phyloP scores from a whole-genome alignment of 2,888 invertebrate genomes.

The Toxonevra muliebris region DNA sequence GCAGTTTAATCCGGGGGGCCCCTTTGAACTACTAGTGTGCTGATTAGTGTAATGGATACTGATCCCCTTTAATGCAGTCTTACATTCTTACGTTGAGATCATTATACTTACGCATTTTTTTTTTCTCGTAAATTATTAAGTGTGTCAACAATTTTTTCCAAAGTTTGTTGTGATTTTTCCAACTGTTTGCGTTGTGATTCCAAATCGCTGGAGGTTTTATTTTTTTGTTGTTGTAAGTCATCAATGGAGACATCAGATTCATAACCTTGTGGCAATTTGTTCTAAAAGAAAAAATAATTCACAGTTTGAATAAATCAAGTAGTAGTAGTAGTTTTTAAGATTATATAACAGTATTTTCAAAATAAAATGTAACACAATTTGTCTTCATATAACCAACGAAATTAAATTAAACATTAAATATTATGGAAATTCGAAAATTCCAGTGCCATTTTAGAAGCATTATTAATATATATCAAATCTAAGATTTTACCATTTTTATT shows the following conservation, averaged over 20 bases:
- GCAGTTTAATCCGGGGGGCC: too few relatives aligned
- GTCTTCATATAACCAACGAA: too few relatives aligned
- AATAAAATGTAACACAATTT: too few relatives aligned
- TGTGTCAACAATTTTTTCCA: conserved; percentile 60
- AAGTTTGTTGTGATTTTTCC: conserved; percentile 66
- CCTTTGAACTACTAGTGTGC: too few relatives aligned
- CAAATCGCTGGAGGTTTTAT: conserved; percentile 66
- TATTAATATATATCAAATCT: too few relatives aligned
- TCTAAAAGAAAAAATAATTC: conserved; percentile 40
- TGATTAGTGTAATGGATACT: background rate
- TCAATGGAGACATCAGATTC: conserved; percentile 52
- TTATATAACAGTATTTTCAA: too few relatives aligned
- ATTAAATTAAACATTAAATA: too few relatives aligned
- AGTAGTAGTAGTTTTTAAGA: too few relatives aligned
- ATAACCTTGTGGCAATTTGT: conserved; percentile 65
- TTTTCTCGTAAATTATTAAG: conserved; percentile 60
- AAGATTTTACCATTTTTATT: too few relatives aligned
- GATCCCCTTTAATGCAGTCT: background rate
- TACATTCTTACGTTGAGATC: background rate
- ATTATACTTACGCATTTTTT: conserved; percentile 51
- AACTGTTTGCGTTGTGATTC: conserved; percentile 64
- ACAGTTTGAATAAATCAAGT: too few relatives aligned
- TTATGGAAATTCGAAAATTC: too few relatives aligned
- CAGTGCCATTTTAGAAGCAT: too few relatives aligned
- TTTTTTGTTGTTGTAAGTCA: conserved; percentile 67